Percentiles rank a stretch among this genome's conserved stretches.
phyloP scores from a whole-genome alignment of 1,140 invertebrate genomes.

The Harpegnathos saltator region DNA sequence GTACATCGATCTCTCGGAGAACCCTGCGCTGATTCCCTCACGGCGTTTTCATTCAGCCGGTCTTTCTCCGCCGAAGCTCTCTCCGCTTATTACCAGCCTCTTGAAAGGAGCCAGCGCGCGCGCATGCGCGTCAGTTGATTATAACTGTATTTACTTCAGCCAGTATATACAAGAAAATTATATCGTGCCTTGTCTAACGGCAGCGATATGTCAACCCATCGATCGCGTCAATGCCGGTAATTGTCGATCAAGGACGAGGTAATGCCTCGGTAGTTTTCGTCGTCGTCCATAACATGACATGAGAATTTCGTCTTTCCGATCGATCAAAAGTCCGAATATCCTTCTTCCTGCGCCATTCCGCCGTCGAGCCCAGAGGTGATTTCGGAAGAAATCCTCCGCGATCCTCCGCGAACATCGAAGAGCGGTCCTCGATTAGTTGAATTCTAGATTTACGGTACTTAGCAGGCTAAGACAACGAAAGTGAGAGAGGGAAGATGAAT shows the following conservation, averaged over 20 bases:
- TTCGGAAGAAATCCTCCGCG: too few species aligned
- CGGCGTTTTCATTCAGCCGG: slow-evolving; percentile 58
- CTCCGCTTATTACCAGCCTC: slow-evolving; percentile 62
- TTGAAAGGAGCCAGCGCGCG: slow-evolving; percentile 34
- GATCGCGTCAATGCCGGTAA: slow-evolving; percentile 41
- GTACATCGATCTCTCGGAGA: slow-evolving; percentile 66
- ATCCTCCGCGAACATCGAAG: too few species aligned
- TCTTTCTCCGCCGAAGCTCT: slow-evolving; percentile 45
- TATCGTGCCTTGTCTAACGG: slow-evolving; percentile 57
- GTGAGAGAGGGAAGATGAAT: not conserved
- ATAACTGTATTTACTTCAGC: slow-evolving; percentile 67
- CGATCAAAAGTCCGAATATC: not conserved
- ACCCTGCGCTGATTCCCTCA: slow-evolving; percentile 50
- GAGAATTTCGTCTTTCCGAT: not conserved
- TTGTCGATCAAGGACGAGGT: slow-evolving; percentile 14
- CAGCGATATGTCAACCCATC: slow-evolving; percentile 64
- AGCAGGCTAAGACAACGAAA: not conserved
- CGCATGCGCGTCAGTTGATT: slow-evolving; percentile 60
- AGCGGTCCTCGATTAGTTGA: too few species aligned
- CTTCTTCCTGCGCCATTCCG: not conserved
- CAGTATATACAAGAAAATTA: slow-evolving; percentile 55
- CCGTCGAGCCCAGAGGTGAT: not conserved
- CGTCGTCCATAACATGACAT: not conserved
- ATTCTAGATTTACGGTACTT: not conserved
- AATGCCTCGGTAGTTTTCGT: slow-evolving; percentile 8